Evolutionary conservation across 2,888 invertebrate genomes (phyloP).

Genomic region (Tipula confusa): DNA sequence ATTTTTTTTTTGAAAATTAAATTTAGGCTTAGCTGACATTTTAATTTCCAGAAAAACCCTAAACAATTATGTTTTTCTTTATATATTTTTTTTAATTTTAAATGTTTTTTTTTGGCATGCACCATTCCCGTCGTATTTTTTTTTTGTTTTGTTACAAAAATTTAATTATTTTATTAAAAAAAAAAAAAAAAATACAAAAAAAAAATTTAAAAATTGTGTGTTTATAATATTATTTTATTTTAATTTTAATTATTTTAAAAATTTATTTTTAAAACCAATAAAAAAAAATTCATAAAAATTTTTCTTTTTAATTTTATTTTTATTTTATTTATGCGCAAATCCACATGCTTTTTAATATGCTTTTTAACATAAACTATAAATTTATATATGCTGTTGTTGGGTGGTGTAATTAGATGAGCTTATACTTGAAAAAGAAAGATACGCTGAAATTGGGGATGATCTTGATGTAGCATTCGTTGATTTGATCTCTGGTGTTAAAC

Average conservation of each 20-base stretch:
- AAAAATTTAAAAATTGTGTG: constrained; percentile 15
- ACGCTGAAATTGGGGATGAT: constrained; percentile 88
- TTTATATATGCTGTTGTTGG: constrained; percentile 39
- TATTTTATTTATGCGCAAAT: constrained; percentile 13
- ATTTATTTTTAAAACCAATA: constrained; percentile 21
- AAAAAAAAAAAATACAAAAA: not conserved
- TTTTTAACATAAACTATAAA: constrained; percentile 32
- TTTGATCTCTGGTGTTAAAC: constrained; percentile 59
- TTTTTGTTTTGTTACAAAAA: not conserved
- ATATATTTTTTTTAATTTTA: not conserved
- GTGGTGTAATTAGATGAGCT: constrained; percentile 65
- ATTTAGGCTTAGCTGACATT: constrained; percentile 20
- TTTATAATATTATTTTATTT: constrained; percentile 29
- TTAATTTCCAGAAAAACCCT: not conserved
- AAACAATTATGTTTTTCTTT: not conserved
- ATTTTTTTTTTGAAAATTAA: not conserved
- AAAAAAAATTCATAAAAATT: constrained; percentile 15
- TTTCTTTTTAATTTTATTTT: constrained; percentile 7
- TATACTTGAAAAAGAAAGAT: constrained; percentile 83
- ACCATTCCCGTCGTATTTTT: constrained; percentile 3
- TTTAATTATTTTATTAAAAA: not conserved
- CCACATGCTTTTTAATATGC: constrained; percentile 30
- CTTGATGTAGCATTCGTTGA: constrained; percentile 91
- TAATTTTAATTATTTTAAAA: constrained; percentile 13
- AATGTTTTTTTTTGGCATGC: constrained; percentile 4